Evolutionary conservation across 2,797 vertebrate genomes (phyloP), one percentile per base, ranked within the genome.

Genomic region (Helostoma temminkii): DNA sequence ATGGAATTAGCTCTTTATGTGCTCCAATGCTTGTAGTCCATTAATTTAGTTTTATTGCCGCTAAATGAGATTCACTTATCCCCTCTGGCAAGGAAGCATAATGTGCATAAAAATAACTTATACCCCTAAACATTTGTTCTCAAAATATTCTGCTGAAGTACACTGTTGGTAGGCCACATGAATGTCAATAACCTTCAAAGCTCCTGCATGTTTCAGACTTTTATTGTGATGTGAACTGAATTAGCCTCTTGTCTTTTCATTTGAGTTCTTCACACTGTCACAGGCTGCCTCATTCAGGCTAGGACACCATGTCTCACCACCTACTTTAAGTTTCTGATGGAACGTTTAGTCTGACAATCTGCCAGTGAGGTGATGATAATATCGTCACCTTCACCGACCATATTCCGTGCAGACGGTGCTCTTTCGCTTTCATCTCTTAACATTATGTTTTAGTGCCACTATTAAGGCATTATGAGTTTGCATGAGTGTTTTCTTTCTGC

Each of bases 21-120:
- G 89, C 89, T 92, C 89, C 56, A 59, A 91, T 90, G 90, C 92
- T 88, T 91, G 91, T 90, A 93, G 91, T 93, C 91, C 93, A 94
- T 94, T 94, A 94, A 95, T 94, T 93, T 92, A 76, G 82, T 93
- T 95, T 94, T 94, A 95, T 93, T 93, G 92, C 93, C 50, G 71
- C 91, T 92, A 91, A 94, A 94, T 95, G 93, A 91, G 89, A 92
- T 92, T 90, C 90, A 91, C 87, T 93, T 91, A 88, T 85, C 84
- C 86, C 92, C 92, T 90, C 88, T 91, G 93, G 93, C 90, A 91
- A 86, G 61, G 78, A 82, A 82, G 89, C 73, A 74, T 85, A 92
- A 89, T 80, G 85, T 82, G 90, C 92, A 92, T 91, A 92, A 94
- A 94, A 91, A 93, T 91, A 92, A 93, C 92, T 92, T 86, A 90